Conservation (phyloP, 2,797 vertebrate species). For the Erpetoichthys calabaricus region DNA sequence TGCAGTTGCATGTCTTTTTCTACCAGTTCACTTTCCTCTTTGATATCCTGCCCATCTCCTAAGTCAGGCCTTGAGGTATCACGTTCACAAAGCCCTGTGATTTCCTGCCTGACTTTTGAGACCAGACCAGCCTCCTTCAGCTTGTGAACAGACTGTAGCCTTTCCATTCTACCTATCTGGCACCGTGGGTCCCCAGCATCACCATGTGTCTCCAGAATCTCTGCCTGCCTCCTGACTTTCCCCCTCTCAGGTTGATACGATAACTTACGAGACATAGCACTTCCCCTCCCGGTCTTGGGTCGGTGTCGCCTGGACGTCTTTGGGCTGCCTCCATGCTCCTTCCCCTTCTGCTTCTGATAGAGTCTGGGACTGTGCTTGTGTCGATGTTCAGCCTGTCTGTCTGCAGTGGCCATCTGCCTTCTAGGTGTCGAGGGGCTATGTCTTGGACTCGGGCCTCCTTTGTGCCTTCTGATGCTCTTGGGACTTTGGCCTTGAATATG, state of each 20-base stretch:
- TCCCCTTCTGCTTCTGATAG: neutral
- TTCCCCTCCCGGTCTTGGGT: too few species aligned
- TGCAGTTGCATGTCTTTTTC: too few species aligned
- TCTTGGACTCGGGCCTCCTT: neutral
- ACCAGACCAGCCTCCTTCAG: conserved; percentile 25
- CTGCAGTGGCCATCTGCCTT: neutral
- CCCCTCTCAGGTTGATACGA: conserved; percentile 5
- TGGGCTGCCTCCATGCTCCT: neutral
- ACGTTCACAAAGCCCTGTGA: too few species aligned
- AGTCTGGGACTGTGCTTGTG: neutral
- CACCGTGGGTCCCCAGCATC: neutral
- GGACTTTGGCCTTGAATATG: neutral
- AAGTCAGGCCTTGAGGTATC: conserved; percentile 9
- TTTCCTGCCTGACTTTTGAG: conserved; percentile 11
- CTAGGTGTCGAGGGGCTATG: neutral
- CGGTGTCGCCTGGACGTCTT: too few species aligned
- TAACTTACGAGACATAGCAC: neutral
- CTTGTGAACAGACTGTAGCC: conserved; percentile 30
- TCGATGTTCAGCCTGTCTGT: neutral
- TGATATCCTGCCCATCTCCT: conserved; percentile 10
- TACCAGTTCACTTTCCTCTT: neutral
- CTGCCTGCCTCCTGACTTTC: conserved; percentile 7
- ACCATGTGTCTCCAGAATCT: conserved; percentile 4
- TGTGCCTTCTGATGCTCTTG: neutral
- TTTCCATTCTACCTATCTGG: conserved; percentile 1